Base-by-base conservation (phyloP, 1,140 invertebrate species). In the Drosophila gunungcola region DNA sequence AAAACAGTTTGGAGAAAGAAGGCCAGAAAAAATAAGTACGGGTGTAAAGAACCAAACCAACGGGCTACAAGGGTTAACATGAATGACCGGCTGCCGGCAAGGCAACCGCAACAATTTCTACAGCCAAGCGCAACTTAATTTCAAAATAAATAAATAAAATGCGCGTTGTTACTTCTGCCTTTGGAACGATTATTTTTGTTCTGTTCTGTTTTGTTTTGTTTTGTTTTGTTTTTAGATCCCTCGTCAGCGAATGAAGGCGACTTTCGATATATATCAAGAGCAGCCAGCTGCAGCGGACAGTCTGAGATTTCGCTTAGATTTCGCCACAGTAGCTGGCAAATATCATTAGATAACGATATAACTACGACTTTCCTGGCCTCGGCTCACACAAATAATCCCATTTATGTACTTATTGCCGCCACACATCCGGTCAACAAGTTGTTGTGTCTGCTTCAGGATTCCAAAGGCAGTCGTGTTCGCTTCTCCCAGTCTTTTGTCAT, bases 71-170 rank as follows among this genome's bases (percentile, higher is more conserved):
- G 83, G 79, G 83, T 85, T 88, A 86, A 88, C 78, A 88, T 78
- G 78, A 56, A 55, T 52, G 64, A 56, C 49, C 63, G 49, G 41
- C 32, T 38, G 67, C 42, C 42, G n/a, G 46, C 55, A 41, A 53
- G 39, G 63, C 70, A 67, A 83, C 83, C 79, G 83, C 83, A 89
- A 88, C 84, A 88, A 88, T 88, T 88, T 88, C 83, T 73, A 82
- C 75, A 82, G 63, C 52, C 61, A 79, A 76, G 70, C 75, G 83
- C 79, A 88, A 89, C 83, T 88, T 89, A 83, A 88, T 88, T 88
- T 88, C 83, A 89, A 89, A 73, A 88, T 89, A 88, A 88, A 88
- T 88, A 88, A 89, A 88, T 88, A 89, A 88, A 88, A 80, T 27
- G 45, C 58, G 38, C 55, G 65, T 10, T 56, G 16, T 43, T 72